Conservation (phyloP, 2,888 invertebrate genomes). For the Lamproptera curius region DNA sequence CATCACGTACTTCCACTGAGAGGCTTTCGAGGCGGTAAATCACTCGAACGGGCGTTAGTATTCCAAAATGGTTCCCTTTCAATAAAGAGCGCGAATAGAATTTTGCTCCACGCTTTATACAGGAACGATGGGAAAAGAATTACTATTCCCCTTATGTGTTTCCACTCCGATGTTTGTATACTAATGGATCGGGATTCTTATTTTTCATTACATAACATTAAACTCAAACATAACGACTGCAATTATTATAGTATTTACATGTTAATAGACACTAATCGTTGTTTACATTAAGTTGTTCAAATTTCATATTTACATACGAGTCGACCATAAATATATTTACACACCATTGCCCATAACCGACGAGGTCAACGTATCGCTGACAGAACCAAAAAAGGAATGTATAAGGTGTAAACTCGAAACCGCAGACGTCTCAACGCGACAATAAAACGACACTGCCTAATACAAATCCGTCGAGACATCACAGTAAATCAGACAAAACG, state of each 20-base stretch:
- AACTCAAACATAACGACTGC: not conserved
- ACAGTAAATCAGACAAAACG: constrained; percentile 10
- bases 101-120: too few relatives aligned
- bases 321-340: constrained; percentile 1
- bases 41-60: constrained; percentile 31
- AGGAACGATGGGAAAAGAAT: constrained; percentile 1
- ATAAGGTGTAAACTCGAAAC: constrained; percentile 23
- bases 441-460: constrained; percentile 4
- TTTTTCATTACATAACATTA: not conserved
- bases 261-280: not conserved
- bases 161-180: not conserved
- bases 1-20: constrained; percentile 30
- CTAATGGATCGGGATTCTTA: not conserved
- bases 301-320: constrained; percentile 2
- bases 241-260: not conserved
- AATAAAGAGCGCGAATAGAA: constrained; percentile 34
- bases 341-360: constrained; percentile 1
- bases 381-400: constrained; percentile 13
- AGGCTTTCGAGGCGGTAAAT: constrained; percentile 32
- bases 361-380: constrained; percentile 9
- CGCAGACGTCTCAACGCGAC: constrained; percentile 24
- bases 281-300: not conserved
- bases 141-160: not conserved
- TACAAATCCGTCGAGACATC: not conserved
- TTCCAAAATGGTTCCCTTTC: constrained; percentile 32